Percentiles rank a stretch among this genome's conserved stretches.
Conservation (phyloP, 1,140 invertebrate species). For the Zelostemma sp. region DNA sequence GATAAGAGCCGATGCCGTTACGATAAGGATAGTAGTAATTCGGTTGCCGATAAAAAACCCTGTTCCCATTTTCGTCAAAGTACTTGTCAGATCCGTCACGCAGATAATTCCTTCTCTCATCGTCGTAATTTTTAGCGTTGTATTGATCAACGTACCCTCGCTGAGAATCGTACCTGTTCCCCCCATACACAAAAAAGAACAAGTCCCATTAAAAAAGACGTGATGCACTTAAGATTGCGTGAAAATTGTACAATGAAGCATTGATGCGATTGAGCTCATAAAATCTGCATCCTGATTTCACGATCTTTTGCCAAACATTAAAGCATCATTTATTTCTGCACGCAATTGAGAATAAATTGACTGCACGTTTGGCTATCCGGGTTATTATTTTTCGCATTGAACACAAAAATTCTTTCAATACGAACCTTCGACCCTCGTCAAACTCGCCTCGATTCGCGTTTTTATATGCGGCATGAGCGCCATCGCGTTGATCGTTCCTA, state of each 20-base stretch:
- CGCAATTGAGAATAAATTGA: too few relatives aligned
- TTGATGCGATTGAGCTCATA: too few relatives aligned
- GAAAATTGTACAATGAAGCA: too few relatives aligned
- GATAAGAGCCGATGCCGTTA: slow-evolving; percentile 13
- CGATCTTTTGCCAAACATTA: too few relatives aligned
- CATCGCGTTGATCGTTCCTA: slow-evolving; percentile 67
- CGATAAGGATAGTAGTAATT: slow-evolving; percentile 28
- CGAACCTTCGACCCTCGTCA: slow-evolving; percentile 63
- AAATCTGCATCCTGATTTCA: too few relatives aligned
- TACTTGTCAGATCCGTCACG: slow-evolving; percentile 62
- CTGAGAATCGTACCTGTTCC: slow-evolving; percentile 65
- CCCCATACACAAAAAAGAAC: too few relatives aligned
- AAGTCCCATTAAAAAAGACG: too few relatives aligned
- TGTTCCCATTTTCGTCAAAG: slow-evolving; percentile 56
- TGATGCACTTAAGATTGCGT: too few relatives aligned
- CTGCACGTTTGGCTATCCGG: too few relatives aligned
- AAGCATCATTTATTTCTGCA: too few relatives aligned
- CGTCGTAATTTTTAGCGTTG: slow-evolving; percentile 70
- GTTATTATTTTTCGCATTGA: background rate
- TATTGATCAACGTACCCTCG: slow-evolving; percentile 67
- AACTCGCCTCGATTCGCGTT: slow-evolving; percentile 67
- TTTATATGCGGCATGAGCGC: slow-evolving; percentile 60
- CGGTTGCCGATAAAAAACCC: slow-evolving; percentile 28
- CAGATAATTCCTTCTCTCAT: slow-evolving; percentile 67
- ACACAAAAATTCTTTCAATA: slow-evolving; percentile 4